phyloP scores from a whole-genome alignment of 2,113 vertebrate species.

The Myiozetetes cayanensis region DNA sequence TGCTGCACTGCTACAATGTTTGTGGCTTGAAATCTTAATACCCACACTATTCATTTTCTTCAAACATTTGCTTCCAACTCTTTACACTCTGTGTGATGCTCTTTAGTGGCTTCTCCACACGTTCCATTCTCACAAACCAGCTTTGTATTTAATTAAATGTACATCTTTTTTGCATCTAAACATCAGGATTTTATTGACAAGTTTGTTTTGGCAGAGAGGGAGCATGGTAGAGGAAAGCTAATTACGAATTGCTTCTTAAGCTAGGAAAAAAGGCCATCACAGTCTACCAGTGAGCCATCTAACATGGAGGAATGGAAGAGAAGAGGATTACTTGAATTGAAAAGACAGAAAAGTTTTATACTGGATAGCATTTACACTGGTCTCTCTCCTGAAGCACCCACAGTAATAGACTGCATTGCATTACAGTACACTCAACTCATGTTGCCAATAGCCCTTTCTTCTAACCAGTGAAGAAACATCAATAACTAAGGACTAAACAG shows the following conservation, averaged over 20 bases:
- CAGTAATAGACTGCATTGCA: not conserved
- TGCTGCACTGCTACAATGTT: not conserved
- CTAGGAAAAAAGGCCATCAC: not conserved
- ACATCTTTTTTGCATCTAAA: conserved; percentile 47
- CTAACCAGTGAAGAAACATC: not conserved
- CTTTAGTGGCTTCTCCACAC: conserved; percentile 45
- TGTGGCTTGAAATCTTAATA: conserved; percentile 20
- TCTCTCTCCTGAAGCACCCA: not conserved
- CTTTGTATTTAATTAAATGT: conserved; percentile 45
- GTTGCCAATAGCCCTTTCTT: not conserved
- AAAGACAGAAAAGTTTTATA: not conserved
- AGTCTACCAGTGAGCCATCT: not conserved
- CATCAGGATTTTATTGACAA: conserved; percentile 41
- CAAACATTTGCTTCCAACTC: conserved; percentile 39
- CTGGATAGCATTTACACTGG: not conserved
- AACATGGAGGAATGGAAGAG: not conserved
- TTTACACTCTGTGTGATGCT: conserved; percentile 21
- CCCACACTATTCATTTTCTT: not conserved
- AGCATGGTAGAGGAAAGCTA: not conserved
- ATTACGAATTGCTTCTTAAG: conserved; percentile 18
- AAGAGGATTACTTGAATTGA: not conserved
- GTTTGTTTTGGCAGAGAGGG: conserved; percentile 48
- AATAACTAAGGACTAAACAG: not conserved
- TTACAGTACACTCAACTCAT: not conserved
- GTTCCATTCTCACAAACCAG: conserved; percentile 35